Percentiles rank a stretch among this genome's conserved stretches.
Evolutionary conservation across 1,140 invertebrate genomes (phyloP).

Genomic region (Diorhabda elongata): DNA sequence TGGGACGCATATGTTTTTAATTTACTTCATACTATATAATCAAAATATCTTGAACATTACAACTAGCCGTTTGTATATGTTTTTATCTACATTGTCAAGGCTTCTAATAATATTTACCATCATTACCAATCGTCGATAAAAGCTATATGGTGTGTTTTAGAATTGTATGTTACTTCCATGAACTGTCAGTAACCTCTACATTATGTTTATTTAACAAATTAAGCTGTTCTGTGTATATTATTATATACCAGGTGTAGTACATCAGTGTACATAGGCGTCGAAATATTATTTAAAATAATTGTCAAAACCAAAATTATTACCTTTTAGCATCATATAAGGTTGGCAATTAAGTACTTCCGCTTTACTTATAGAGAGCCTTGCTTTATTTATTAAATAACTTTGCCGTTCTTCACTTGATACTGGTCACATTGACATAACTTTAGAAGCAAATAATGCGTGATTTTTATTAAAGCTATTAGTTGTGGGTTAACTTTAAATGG

Average conservation of each 20-base stretch:
- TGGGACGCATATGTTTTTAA: not conserved
- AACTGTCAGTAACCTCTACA: conserved; percentile 10
- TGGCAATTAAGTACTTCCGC: too few species aligned
- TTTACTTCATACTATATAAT: not conserved
- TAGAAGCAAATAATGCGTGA: too few species aligned
- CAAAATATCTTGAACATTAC: not conserved
- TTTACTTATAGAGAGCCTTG: too few species aligned
- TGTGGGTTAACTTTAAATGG: too few species aligned
- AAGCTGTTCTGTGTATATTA: conserved; percentile 6
- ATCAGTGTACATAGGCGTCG: too few species aligned
- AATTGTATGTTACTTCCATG: conserved; percentile 6
- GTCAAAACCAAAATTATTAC: too few species aligned
- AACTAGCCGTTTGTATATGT: not conserved
- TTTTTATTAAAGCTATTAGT: too few species aligned
- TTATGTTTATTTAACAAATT: conserved; percentile 13
- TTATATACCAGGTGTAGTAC: conserved; percentile 4
- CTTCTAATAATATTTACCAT: conserved; percentile 3
- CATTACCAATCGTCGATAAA: not conserved
- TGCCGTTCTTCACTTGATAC: too few species aligned
- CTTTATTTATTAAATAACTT: too few species aligned
- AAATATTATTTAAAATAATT: too few species aligned
- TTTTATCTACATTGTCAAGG: not conserved
- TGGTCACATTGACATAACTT: too few species aligned
- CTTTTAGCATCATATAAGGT: too few species aligned
- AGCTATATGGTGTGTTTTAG: not conserved